Conservation (phyloP, 2,888 invertebrate species). For the Acrocyrtus sp. region DNA sequence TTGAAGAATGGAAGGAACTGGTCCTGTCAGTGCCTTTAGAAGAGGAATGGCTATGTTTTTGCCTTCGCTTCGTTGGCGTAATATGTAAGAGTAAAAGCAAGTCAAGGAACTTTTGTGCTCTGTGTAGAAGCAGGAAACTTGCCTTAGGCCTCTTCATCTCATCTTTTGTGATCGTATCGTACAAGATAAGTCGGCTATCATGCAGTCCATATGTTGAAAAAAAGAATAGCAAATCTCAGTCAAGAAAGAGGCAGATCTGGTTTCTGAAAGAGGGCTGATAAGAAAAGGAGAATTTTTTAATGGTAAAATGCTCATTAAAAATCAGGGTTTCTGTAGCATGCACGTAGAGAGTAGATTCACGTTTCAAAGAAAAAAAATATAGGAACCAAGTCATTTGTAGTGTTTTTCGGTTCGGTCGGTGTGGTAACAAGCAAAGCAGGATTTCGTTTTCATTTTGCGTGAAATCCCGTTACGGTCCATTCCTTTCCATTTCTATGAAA, state of each 20-base stretch:
- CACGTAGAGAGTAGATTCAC: too few relatives aligned
- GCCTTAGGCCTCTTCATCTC: slow-evolving; percentile 17
- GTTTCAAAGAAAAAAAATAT: too few relatives aligned
- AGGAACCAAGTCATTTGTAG: too few relatives aligned
- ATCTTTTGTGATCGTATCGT: neutral
- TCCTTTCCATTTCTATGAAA: slow-evolving; percentile 25
- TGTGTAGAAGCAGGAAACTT: slow-evolving; percentile 40
- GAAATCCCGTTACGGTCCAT: slow-evolving; percentile 57
- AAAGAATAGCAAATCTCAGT: neutral
- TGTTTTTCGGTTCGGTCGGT: too few relatives aligned
- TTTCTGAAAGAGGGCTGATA: neutral
- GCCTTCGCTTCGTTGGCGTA: too few relatives aligned
- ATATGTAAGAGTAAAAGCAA: too few relatives aligned
- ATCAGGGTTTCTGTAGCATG: too few relatives aligned
- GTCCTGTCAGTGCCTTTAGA: too few relatives aligned
- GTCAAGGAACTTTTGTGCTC: slow-evolving; percentile 56
- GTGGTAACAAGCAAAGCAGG: too few relatives aligned
- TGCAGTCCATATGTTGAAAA: too few relatives aligned
- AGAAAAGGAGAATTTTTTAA: neutral
- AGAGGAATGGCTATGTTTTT: too few relatives aligned
- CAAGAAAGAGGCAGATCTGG: neutral
- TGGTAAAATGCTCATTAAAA: neutral
- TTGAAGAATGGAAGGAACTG: too few relatives aligned
- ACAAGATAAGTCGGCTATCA: neutral
- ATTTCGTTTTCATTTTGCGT: slow-evolving; percentile 34